Evolutionary conservation across 2,797 vertebrate species (phyloP).

Genomic region (Crocodylus rhombifer): DNA sequence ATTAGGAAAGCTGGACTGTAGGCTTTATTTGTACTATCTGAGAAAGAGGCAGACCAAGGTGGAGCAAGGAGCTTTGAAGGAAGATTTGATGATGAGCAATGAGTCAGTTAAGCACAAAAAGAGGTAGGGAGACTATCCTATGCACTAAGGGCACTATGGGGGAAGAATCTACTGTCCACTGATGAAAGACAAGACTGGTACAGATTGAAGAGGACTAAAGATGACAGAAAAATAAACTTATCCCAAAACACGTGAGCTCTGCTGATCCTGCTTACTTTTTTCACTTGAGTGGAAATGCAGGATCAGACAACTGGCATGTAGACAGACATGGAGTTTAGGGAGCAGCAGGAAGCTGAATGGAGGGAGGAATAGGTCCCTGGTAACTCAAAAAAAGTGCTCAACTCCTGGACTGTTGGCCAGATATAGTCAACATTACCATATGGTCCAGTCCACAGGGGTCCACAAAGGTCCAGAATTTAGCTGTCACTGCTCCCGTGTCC

Average conservation of each 20-base stretch:
- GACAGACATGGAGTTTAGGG: not conserved
- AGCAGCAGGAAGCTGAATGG: not conserved
- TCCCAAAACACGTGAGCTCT: not conserved
- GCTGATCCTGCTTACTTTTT: not conserved
- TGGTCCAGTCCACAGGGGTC: too few relatives aligned
- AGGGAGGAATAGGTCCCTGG: accelerated
- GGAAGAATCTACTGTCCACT: not conserved
- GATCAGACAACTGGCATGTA: not conserved
- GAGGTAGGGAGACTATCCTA: not conserved
- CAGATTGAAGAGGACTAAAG: not conserved
- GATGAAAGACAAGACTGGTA: not conserved
- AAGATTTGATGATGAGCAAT: not conserved
- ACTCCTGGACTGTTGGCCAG: too few relatives aligned
- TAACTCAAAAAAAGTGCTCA: not conserved
- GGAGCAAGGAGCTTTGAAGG: not conserved
- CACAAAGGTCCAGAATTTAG: too few relatives aligned
- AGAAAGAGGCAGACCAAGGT: not conserved
- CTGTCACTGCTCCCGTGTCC: too few relatives aligned
- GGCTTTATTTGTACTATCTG: not conserved
- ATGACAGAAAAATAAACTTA: not conserved
- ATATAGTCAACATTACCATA: too few relatives aligned
- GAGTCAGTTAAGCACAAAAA: not conserved
- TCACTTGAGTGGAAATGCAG: not conserved
- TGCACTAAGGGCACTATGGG: accelerated
- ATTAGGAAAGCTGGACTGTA: not conserved